A percentile compares a stretch with the other conserved stretches of the same genome.
These are phyloP conservation scores for Hormiphora californensis DNA, from an alignment of 37 sponge, comb jelly and placozoan genomes.

Conservation along the genomic window DNA sequence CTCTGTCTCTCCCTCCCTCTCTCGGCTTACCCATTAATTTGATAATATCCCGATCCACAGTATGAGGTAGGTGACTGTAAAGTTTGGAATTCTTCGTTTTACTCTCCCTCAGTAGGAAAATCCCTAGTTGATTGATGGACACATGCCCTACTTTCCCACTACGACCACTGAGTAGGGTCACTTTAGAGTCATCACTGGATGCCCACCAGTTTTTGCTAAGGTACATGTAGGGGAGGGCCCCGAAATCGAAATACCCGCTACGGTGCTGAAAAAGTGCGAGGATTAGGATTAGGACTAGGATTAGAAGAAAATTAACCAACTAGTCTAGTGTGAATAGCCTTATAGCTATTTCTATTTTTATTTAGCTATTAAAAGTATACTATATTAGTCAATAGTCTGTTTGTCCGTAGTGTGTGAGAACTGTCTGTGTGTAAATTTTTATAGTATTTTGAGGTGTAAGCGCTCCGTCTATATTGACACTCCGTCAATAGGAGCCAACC, in stretches of 20 bases:
- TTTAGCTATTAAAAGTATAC: neutral
- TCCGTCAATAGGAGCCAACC: too few species aligned
- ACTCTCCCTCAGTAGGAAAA: constrained; percentile 47
- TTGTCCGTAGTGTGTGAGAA: too few species aligned
- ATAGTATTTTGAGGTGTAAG: too few species aligned
- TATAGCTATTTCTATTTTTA: neutral
- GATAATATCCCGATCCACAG: neutral
- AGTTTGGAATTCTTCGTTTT: constrained; percentile 20
- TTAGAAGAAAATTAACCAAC: too few species aligned
- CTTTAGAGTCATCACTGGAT: constrained; percentile 11
- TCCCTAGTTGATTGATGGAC: constrained; percentile 41
- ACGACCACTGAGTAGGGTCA: constrained; percentile 7
- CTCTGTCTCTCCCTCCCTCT: too few species aligned
- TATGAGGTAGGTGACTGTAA: constrained; percentile 43
- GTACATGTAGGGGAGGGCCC: constrained; percentile 45
- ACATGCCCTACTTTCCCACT: constrained; percentile 48
- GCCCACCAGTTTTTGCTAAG: constrained; percentile 49
- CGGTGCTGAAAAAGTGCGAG: constrained; percentile 43
- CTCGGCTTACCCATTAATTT: constrained; percentile 49
- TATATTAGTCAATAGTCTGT: too few species aligned
- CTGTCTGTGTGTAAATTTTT: too few species aligned
- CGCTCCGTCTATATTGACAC: too few species aligned
- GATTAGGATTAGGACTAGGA: too few species aligned
- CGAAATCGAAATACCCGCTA: constrained; percentile 43
- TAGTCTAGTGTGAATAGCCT: neutral